Evolutionary conservation across 1,140 invertebrate species (phyloP), one percentile per base, ranked within the genome.

Genomic region (Tetraneura akinire): DNA sequence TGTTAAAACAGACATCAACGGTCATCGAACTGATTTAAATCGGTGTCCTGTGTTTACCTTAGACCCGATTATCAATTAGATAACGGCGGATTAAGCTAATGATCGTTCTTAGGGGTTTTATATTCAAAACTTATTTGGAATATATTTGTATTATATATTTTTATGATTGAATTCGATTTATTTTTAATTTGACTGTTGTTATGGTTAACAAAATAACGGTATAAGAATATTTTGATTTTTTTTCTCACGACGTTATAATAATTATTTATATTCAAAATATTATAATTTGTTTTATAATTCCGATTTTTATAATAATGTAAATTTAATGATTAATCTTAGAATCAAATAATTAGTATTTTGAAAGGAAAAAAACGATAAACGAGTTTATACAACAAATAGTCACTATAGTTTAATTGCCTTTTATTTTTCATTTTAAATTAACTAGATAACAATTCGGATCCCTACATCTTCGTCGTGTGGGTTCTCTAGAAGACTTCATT

Each of bases 401-500:
- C 8, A 42, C 32, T 42, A 32, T 62, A 60, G 14, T 32, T 62
- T 62, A 66, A 66, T 66, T 66, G n/a, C 10, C n/a, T 37, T 37
- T 37, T 37, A 4, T 37, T 45, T 37, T 37, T 37, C 8, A 4
- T 37, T 45, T 14, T 14, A 60, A 57, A 29, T 16, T 60, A 60
- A 29, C 16, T 60, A 60, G 23, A 60, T 60, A 60, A 60, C 23
- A 29, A 60, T 26, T 60, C 16, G 21, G 26, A 62, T 32, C 32
- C 29, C 29, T 29, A 32, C 26, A n/a, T 32, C 9, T 1, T 68
- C 66, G 42, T 14, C 42, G 42, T 68, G 66, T 68, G 66, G 45
- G 42, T 68, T 68, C 66, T 47, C n/a, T 23, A 13, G 1, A 23
- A 47, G 37, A 68, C 42, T 68, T 68, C 23, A 68, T 47, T 68